A percentile compares a stretch with the other conserved stretches of the same genome.
phyloP scores from a whole-genome alignment of 2,797 vertebrate species.

The Geotrypetes seraphini region DNA sequence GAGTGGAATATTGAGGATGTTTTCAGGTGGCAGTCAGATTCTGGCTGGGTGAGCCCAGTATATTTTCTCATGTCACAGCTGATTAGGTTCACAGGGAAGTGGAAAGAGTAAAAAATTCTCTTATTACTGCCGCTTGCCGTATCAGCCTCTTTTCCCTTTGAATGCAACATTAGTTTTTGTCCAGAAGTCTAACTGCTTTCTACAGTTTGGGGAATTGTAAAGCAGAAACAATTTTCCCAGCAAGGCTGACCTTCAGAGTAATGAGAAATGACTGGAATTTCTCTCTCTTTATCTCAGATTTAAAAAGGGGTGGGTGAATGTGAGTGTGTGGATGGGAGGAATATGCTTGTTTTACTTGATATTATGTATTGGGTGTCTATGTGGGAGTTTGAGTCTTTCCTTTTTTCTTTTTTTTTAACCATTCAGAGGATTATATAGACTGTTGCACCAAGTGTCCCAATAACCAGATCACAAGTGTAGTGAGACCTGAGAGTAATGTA shows the following conservation, averaged over 20 bases:
- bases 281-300: constrained; percentile 57
- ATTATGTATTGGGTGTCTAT: constrained; percentile 50
- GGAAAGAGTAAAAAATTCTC: constrained; percentile 75
- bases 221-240: constrained; percentile 75
- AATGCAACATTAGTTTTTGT: constrained; percentile 77
- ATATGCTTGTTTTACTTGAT: constrained; percentile 60
- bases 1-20: constrained; percentile 64
- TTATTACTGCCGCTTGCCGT: constrained; percentile 66
- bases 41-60: constrained; percentile 78
- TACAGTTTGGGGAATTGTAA: constrained; percentile 73
- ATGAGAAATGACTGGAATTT: constrained; percentile 71
- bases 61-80: constrained; percentile 98
- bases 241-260: constrained; percentile 70
- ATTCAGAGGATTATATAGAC: constrained; percentile 75
- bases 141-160: constrained; percentile 72
- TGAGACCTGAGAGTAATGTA: constrained; percentile 51
- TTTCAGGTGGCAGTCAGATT: constrained; percentile 79
- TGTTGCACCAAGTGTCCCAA: constrained; percentile 69
- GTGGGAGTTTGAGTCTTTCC: constrained; percentile 54
- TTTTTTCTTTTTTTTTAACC: constrained; percentile 62
- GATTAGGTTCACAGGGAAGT: constrained; percentile 90
- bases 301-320: constrained; percentile 15
- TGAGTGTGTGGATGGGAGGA: constrained; percentile 15
- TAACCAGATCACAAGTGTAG: constrained; percentile 57
- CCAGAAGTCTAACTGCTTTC: constrained; percentile 71